Evolutionary conservation across 2,113 vertebrate genomes (phyloP).

Genomic region (Scomber colias): DNA sequence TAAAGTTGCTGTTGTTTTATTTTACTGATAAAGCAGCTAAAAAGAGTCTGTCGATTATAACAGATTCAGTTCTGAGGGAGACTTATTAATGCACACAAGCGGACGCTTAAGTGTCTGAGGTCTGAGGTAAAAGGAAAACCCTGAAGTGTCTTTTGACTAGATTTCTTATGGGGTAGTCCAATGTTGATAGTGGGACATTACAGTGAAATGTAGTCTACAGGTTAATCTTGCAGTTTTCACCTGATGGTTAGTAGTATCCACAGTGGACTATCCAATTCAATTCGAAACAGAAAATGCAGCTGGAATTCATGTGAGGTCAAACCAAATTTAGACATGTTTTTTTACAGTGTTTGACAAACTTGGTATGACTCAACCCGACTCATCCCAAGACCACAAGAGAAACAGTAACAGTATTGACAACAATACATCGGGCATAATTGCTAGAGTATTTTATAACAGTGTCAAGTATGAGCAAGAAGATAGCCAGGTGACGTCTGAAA

Average conservation of each 20-base stretch:
- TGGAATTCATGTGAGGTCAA: conserved; percentile 64
- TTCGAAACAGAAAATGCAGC: conserved; percentile 43
- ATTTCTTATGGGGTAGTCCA: not conserved
- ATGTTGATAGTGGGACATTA: not conserved
- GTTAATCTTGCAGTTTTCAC: conserved; percentile 1
- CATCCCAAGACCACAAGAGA: conserved; percentile 63
- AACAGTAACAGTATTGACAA: conserved; percentile 68
- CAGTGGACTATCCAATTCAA: conserved; percentile 7
- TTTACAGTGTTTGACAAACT: conserved; percentile 59
- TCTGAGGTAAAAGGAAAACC: conserved; percentile 20
- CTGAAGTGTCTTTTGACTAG: not conserved
- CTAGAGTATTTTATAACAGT: conserved; percentile 40
- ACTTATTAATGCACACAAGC: conserved; percentile 7
- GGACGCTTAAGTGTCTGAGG: conserved; percentile 27
- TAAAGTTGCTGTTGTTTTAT: not conserved
- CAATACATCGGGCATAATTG: conserved; percentile 67
- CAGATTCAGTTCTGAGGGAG: conserved; percentile 20
- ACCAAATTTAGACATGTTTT: conserved; percentile 41
- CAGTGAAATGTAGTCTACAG: not conserved
- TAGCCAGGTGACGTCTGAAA: conserved; percentile 24
- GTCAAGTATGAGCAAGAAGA: conserved; percentile 15
- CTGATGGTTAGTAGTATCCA: conserved; percentile 11
- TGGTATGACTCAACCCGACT: not conserved
- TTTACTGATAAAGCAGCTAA: not conserved
- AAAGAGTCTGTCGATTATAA: not conserved